A percentile compares a stretch with the other conserved stretches of the same genome.
phyloP scores from a whole-genome alignment of 2,113 vertebrate genomes.

The Myxocyprinus asiaticus region DNA sequence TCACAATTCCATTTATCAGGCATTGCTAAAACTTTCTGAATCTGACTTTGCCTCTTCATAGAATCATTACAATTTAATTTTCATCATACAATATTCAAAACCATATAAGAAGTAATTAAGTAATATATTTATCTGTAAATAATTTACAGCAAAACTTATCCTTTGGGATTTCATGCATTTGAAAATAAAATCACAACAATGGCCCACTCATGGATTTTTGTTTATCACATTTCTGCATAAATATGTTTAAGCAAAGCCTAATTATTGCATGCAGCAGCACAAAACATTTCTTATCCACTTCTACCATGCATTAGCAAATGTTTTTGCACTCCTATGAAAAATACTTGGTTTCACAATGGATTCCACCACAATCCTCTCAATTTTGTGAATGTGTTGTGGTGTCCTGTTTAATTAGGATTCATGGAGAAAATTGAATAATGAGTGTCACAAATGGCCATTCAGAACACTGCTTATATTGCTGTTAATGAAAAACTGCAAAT shows the following conservation, averaged over 20 bases:
- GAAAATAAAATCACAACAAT: slow-evolving; percentile 18
- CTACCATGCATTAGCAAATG: slow-evolving; percentile 75
- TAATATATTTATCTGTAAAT: slow-evolving; percentile 8
- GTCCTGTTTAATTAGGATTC: neutral
- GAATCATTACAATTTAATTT: slow-evolving; percentile 9
- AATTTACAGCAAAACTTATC: slow-evolving; percentile 56
- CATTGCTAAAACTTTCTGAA: neutral
- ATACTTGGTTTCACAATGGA: slow-evolving; percentile 42
- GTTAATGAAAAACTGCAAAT: slow-evolving; percentile 42
- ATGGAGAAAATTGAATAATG: neutral
- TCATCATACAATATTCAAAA: neutral
- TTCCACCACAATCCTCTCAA: neutral
- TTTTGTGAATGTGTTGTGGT: neutral
- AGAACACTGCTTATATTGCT: slow-evolving; percentile 54
- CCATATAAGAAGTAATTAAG: slow-evolving; percentile 1
- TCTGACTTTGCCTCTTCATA: slow-evolving; percentile 11
- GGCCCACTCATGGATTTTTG: slow-evolving; percentile 43
- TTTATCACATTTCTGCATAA: slow-evolving; percentile 63
- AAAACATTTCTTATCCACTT: slow-evolving; percentile 68
- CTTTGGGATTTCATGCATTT: slow-evolving; percentile 19
- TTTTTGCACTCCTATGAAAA: slow-evolving; percentile 63
- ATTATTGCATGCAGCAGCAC: slow-evolving; percentile 83
- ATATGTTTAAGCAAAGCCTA: slow-evolving; percentile 68
- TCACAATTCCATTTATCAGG: neutral
- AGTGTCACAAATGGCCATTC: slow-evolving; percentile 1